Evolutionary conservation across 2,888 invertebrate species (phyloP).

Genomic region (Drosophila parthenogenetica): DNA sequence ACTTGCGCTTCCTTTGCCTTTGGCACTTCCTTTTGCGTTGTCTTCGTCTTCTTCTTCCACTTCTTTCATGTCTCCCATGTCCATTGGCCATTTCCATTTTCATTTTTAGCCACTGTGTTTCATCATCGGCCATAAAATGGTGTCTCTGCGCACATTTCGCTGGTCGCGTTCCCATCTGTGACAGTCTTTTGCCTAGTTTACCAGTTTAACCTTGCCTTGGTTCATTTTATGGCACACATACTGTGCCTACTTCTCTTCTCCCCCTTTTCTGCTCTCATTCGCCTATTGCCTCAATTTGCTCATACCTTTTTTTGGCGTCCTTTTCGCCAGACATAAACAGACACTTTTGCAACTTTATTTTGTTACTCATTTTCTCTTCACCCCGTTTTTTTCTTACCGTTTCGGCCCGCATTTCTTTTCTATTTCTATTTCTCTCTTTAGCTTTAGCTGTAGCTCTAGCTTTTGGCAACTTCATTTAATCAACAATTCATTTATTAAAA

Average conservation of each 20-base stretch:
- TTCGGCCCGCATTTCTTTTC: constrained; percentile 38
- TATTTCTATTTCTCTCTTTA: constrained; percentile 9
- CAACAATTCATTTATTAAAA: constrained; percentile 74
- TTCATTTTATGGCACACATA: constrained; percentile 38
- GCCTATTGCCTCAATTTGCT: too few relatives aligned
- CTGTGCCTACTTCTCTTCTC: constrained; percentile 6
- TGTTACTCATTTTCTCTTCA: constrained; percentile 57
- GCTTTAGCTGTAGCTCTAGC: constrained; percentile 6
- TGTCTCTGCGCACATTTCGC: constrained; percentile 70
- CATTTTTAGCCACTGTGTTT: constrained; percentile 22
- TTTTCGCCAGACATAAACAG: constrained; percentile 34
- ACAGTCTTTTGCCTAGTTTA: constrained; percentile 48
- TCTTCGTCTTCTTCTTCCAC: too few relatives aligned
- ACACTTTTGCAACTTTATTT: constrained; percentile 70
- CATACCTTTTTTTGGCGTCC: not conserved
- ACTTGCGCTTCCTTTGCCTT: constrained; percentile 37
- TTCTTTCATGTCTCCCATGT: not conserved
- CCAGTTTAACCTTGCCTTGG: constrained; percentile 49
- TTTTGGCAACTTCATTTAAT: constrained; percentile 68
- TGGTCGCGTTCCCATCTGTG: constrained; percentile 60
- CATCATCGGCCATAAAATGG: constrained; percentile 68
- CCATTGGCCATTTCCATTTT: not conserved
- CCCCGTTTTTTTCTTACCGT: constrained; percentile 7
- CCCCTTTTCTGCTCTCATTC: not conserved
- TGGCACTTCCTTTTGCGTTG: constrained; percentile 6